Percentiles rank a stretch among this genome's conserved stretches.
These are phyloP conservation scores for Tamandua tetradactyla DNA, from an alignment of 2,797 vertebrate species.

Conservation along the genomic window DNA sequence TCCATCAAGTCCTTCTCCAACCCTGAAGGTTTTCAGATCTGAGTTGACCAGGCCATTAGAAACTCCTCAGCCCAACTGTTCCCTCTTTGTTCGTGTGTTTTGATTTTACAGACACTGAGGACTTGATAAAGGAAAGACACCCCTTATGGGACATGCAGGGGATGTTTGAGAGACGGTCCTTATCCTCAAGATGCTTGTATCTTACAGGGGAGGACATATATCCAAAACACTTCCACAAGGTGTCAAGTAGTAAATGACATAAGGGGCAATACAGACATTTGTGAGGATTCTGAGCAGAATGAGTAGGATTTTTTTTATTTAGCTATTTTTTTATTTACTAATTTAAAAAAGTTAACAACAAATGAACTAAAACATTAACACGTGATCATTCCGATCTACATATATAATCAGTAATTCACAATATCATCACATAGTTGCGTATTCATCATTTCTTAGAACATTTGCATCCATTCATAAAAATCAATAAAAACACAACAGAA, in stretches of 20 bases:
- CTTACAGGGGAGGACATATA: too few species aligned
- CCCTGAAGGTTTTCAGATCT: neutral
- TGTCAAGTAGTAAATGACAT: neutral
- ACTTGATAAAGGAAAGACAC: neutral
- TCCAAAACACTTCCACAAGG: neutral
- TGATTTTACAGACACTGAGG: slow-evolving; percentile 13
- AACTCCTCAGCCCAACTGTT: neutral
- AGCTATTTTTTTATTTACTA: too few species aligned
- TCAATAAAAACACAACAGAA: too few species aligned
- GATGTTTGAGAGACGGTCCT: neutral
- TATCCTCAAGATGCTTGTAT: neutral
- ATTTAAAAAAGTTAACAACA: too few species aligned
- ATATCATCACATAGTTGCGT: too few species aligned
- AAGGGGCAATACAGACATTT: neutral
- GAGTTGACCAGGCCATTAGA: neutral
- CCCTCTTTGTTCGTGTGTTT: slow-evolving; percentile 3
- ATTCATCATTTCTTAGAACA: too few species aligned
- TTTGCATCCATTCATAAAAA: too few species aligned
- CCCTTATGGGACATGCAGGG: neutral
- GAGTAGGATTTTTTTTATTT: neutral
- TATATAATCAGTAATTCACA: too few species aligned
- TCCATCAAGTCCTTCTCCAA: neutral
- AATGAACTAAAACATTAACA: too few species aligned
- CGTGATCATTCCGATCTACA: too few species aligned
- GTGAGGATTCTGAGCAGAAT: neutral